Evolutionary conservation across 2,888 invertebrate genomes (phyloP).

Genomic region (Folsomia manolachei): DNA sequence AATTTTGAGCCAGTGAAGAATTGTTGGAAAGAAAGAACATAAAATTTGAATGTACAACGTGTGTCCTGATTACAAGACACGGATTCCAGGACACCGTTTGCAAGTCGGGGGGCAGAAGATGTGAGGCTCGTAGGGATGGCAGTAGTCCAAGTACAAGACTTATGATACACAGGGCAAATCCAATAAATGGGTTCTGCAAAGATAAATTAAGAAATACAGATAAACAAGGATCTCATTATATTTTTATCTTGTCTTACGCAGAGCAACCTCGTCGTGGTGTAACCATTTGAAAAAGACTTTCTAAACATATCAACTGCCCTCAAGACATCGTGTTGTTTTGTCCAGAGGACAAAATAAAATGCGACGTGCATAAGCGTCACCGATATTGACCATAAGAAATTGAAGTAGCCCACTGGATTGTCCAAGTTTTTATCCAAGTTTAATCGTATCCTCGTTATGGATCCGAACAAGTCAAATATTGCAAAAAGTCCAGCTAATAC

Average conservation of each 20-base stretch:
- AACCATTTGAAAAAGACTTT: too few relatives aligned
- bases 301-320: neutral
- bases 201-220: neutral
- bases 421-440: neutral
- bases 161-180: neutral
- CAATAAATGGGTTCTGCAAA: neutral
- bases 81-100: neutral
- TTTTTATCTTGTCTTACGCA: neutral
- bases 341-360: neutral
- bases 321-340: neutral
- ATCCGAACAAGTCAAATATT: neutral
- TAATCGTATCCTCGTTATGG: neutral
- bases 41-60: neutral
- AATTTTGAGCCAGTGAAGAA: neutral
- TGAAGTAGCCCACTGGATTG: neutral
- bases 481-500: neutral
- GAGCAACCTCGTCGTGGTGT: too few relatives aligned
- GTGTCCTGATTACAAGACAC: neutral
- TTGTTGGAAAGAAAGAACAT: conserved; percentile 2
- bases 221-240: neutral
- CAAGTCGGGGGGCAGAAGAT: neutral
- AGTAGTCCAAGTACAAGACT: neutral
- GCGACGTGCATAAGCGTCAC: neutral
- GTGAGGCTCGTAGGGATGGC: neutral
- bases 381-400: neutral